These are phyloP conservation scores for Melanchra persicariae DNA, from an alignment of 2,888 invertebrate genomes.

Conservation along the genomic window DNA sequence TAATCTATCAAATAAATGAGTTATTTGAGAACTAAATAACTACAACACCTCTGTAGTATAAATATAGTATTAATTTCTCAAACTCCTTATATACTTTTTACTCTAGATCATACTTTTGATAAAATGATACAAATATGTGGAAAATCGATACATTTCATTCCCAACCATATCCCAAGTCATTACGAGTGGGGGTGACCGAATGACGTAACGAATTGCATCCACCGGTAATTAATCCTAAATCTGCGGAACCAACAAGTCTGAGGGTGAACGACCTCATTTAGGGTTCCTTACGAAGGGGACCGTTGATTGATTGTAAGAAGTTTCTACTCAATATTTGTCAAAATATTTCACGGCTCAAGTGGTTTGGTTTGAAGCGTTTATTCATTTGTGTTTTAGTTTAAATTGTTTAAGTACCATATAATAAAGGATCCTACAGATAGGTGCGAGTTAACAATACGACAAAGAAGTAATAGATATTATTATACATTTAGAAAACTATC, in stretches of 20 bases:
- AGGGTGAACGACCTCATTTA: conserved; percentile 83
- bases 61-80: too few relatives aligned
- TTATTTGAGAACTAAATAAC: too few relatives aligned
- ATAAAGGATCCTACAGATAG: background rate
- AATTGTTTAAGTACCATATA: background rate
- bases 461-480: background rate
- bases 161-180: conserved; percentile 30
- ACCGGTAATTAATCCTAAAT: conserved; percentile 85
- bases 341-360: conserved; percentile 81
- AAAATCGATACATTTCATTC: conserved; percentile 33
- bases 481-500: too few relatives aligned
- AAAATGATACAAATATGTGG: too few relatives aligned
- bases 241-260: conserved; percentile 76
- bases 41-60: too few relatives aligned
- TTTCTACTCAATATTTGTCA: conserved; percentile 84
- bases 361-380: conserved; percentile 66
- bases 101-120: too few relatives aligned
- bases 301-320: conserved; percentile 81
- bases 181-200: conserved; percentile 59
- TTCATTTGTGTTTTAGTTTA: conserved; percentile 22
- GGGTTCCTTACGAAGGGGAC: conserved; percentile 63
- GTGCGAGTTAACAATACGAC: background rate
- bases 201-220: conserved; percentile 76
- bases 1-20: too few relatives aligned
- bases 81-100: too few relatives aligned